Evolutionary conservation across 2,797 vertebrate genomes (phyloP).

Genomic region (Craterocephalus amniculus): DNA sequence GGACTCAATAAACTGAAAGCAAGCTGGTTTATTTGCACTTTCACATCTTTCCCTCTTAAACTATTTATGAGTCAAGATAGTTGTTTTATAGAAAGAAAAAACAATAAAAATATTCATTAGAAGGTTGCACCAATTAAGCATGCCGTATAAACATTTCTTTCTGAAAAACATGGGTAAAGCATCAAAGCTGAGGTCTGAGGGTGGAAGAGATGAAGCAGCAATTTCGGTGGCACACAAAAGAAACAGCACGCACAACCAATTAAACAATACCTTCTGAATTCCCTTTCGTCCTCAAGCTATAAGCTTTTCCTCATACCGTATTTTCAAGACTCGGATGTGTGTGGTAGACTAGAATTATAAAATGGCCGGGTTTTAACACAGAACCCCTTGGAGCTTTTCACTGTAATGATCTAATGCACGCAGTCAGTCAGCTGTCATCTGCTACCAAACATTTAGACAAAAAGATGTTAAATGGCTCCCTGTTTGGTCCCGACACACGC

Average conservation of each 20-base stretch:
- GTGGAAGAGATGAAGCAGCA: slow-evolving; percentile 24
- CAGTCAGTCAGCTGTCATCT: slow-evolving; percentile 46
- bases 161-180: slow-evolving; percentile 19
- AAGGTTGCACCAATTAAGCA: slow-evolving; percentile 49
- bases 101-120: slow-evolving; percentile 49
- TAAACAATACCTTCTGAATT: slow-evolving; percentile 38
- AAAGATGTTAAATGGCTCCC: slow-evolving; percentile 22
- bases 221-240: slow-evolving; percentile 41
- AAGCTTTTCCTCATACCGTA: slow-evolving; percentile 8
- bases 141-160: slow-evolving; percentile 39
- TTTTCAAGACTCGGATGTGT: slow-evolving; percentile 17
- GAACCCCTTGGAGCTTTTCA: slow-evolving; percentile 34
- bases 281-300: slow-evolving; percentile 20
- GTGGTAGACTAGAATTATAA: slow-evolving; percentile 27
- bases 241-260: slow-evolving; percentile 34
- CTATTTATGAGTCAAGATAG: slow-evolving; percentile 25
- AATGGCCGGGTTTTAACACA: slow-evolving; percentile 37
- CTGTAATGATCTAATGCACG: slow-evolving; percentile 21
- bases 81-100: slow-evolving; percentile 44
- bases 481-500: slow-evolving; percentile 37
- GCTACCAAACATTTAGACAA: slow-evolving; percentile 27
- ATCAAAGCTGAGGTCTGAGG: slow-evolving; percentile 47
- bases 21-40: not conserved
- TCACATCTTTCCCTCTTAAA: slow-evolving; percentile 29
- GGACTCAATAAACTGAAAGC: not conserved